A percentile compares a stretch with the other conserved stretches of the same genome.
phyloP scores from a whole-genome alignment of 2,888 invertebrate genomes.

The Aleiodes leptofemur region DNA sequence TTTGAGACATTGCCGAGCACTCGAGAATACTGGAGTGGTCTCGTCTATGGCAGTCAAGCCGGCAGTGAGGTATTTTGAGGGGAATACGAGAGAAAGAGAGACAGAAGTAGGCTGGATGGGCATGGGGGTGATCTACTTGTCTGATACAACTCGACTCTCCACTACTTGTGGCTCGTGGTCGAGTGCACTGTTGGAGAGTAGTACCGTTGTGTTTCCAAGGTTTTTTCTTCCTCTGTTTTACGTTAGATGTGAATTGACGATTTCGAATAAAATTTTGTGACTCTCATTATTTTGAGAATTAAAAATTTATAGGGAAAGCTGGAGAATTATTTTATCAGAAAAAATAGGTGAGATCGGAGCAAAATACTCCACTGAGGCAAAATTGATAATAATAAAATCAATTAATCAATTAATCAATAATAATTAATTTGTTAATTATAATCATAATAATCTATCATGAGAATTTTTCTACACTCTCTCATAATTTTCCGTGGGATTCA shows the following conservation, averaged over 20 bases:
- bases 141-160: slow-evolving; percentile 48
- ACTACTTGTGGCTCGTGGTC: slow-evolving; percentile 41
- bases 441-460: no score
- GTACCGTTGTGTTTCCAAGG: slow-evolving; percentile 12
- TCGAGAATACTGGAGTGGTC: slow-evolving; percentile 55
- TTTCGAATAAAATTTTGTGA: background rate
- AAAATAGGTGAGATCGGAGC: no score
- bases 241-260: slow-evolving; percentile 6
- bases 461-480: no score
- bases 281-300: no score
- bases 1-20: slow-evolving; percentile 63
- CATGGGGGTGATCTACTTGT: slow-evolving; percentile 40
- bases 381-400: no score
- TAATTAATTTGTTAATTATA: no score
- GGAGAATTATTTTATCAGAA: no score
- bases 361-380: no score
- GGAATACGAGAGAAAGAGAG: background rate
- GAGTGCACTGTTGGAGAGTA: slow-evolving; percentile 33
- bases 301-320: no score
- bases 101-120: background rate
- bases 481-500: no score
- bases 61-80: slow-evolving; percentile 33
- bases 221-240: slow-evolving; percentile 22
- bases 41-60: slow-evolving; percentile 33
- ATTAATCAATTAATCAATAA: no score